phyloP scores from a whole-genome alignment of 1,140 invertebrate genomes.

The Tetranychus urticae region DNA sequence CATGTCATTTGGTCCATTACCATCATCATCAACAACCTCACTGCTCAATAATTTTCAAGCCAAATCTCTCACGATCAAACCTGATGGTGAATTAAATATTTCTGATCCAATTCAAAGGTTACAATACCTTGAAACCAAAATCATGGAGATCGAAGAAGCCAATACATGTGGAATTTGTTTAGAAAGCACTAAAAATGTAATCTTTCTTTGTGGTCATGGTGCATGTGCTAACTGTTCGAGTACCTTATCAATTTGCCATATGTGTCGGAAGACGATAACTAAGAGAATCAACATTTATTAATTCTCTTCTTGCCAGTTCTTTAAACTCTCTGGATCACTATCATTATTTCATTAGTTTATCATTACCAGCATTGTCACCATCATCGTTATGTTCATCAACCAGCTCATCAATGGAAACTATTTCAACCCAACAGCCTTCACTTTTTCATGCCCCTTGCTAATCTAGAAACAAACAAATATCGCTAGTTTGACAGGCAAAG shows the following conservation, averaged over 20 bases:
- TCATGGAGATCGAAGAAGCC: conserved; percentile 66
- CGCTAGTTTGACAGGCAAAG: too few species aligned
- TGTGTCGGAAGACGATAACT: conserved; percentile 66
- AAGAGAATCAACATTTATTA: conserved; percentile 55
- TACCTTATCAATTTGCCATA: conserved; percentile 60
- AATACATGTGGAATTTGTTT: conserved; percentile 39
- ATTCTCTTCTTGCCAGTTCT: not conserved
- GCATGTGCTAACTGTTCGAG: conserved; percentile 58
- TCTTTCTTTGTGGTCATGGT: conserved; percentile 67
- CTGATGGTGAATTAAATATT: too few species aligned
- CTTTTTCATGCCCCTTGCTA: too few species aligned
- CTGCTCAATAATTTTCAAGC: too few species aligned
- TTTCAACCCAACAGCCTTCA: too few species aligned
- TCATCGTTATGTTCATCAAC: too few species aligned
- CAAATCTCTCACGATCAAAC: too few species aligned
- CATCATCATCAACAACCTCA: not conserved
- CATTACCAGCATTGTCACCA: too few species aligned
- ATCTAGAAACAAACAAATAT: too few species aligned
- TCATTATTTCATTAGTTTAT: too few species aligned
- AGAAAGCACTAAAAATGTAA: conserved; percentile 44
- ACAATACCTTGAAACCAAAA: conserved; percentile 51
- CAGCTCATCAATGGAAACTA: too few species aligned
- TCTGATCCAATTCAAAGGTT: conserved; percentile 22
- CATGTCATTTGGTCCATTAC: not conserved
- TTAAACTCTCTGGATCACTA: too few species aligned